Conservation (phyloP, 2,888 invertebrate species). For the Sminthurides aquaticus region DNA sequence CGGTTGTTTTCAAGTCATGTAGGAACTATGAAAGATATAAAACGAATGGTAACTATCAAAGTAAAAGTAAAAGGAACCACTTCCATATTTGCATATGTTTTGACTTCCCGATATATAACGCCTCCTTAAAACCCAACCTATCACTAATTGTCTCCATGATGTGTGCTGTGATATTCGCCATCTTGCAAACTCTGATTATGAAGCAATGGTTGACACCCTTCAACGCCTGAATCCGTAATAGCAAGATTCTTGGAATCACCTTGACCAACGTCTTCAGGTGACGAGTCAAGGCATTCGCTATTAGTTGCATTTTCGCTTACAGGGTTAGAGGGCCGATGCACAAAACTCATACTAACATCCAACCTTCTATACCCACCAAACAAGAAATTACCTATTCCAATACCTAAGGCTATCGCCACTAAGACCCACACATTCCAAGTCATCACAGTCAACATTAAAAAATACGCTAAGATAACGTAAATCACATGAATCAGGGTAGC, state of each 20-base stretch:
- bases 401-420: slow-evolving; percentile 27
- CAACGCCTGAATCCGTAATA: neutral
- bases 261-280: neutral
- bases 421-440: slow-evolving; percentile 38
- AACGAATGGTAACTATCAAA: no score
- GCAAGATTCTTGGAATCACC: neutral
- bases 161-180: no score
- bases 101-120: no score
- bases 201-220: neutral
- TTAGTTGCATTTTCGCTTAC: neutral
- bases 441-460: slow-evolving; percentile 41
- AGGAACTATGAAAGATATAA: no score
- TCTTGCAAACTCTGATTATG: no score
- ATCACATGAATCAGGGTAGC: slow-evolving; percentile 33
- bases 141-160: no score
- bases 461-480: slow-evolving; percentile 34
- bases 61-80: no score
- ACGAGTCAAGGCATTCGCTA: neutral
- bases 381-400: slow-evolving; percentile 34
- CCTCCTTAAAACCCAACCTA: no score
- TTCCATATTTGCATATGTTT: no score
- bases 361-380: slow-evolving; percentile 23
- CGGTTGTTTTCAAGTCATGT: no score
- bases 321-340: neutral
- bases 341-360: neutral